Conservation (phyloP, 2,797 vertebrate genomes). For the Chiloscyllium punctatum region DNA sequence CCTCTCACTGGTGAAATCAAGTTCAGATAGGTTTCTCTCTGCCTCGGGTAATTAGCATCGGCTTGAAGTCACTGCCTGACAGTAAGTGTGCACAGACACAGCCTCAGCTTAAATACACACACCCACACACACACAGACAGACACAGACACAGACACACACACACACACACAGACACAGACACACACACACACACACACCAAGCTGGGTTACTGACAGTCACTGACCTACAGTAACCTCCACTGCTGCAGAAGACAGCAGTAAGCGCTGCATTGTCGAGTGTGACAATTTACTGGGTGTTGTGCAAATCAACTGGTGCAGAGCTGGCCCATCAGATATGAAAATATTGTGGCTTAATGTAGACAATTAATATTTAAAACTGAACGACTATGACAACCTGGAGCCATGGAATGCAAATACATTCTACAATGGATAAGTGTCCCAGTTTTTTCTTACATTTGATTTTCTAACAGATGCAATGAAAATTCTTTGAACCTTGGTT, state of each 20-base stretch:
- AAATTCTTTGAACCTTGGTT: not conserved
- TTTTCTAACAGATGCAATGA: not conserved
- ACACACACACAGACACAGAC: not conserved
- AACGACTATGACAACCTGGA: no score
- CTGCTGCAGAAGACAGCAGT: not conserved
- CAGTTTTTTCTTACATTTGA: not conserved
- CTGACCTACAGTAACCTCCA: constrained; percentile 20
- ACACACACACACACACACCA: not conserved
- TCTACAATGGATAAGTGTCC: not conserved
- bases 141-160: no score
- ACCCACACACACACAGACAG: no score
- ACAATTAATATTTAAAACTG: constrained; percentile 5
- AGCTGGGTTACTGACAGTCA: constrained; percentile 15
- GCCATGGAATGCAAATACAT: not conserved
- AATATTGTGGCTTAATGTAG: not conserved
- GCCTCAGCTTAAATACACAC: not conserved
- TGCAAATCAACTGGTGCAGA: not conserved
- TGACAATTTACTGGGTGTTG: not conserved
- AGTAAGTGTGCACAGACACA: not conserved
- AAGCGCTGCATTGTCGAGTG: not conserved
- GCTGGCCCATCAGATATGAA: not conserved
- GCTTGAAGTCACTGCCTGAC: not conserved
- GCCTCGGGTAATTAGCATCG: not conserved
- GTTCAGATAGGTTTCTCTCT: not conserved
- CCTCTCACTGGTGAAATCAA: not conserved